These are phyloP conservation scores for Streblospio benedicti DNA, from an alignment of 1,140 invertebrate species.

Conservation along the genomic window DNA sequence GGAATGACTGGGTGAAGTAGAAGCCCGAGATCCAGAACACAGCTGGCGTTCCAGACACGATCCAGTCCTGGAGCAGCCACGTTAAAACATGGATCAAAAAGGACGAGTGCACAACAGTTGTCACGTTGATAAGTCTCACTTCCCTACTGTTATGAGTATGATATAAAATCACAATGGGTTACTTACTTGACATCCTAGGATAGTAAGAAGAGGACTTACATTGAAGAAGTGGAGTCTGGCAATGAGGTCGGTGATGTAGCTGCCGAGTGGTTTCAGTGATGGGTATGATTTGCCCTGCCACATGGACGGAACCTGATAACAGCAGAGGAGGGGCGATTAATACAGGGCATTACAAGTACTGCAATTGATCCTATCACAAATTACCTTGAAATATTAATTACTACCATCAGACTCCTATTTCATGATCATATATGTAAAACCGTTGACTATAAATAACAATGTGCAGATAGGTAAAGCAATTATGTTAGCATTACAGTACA, in stretches of 20 bases:
- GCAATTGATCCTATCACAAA: no score
- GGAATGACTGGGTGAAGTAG: conserved; percentile 49
- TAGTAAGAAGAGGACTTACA: conserved; percentile 57
- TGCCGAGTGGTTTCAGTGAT: conserved; percentile 44
- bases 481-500: no score
- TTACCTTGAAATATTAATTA: no score
- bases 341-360: background rate
- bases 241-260: conserved; percentile 43
- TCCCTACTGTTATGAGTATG: no score
- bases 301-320: conserved; percentile 38
- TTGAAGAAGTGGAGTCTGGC: conserved; percentile 56
- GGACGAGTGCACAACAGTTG: no score
- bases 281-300: conserved; percentile 47
- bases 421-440: background rate
- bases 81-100: conserved; percentile 21
- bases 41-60: conserved; percentile 34
- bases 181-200: no score
- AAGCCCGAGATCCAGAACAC: conserved; percentile 49
- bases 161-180: no score
- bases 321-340: background rate
- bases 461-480: no score
- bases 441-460: no score
- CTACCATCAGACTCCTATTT: background rate
- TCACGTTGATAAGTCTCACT: background rate
- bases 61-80: conserved; percentile 42